phyloP scores from a whole-genome alignment of 2,113 vertebrate genomes.

The mouse (Mus musculus) region DNA sequence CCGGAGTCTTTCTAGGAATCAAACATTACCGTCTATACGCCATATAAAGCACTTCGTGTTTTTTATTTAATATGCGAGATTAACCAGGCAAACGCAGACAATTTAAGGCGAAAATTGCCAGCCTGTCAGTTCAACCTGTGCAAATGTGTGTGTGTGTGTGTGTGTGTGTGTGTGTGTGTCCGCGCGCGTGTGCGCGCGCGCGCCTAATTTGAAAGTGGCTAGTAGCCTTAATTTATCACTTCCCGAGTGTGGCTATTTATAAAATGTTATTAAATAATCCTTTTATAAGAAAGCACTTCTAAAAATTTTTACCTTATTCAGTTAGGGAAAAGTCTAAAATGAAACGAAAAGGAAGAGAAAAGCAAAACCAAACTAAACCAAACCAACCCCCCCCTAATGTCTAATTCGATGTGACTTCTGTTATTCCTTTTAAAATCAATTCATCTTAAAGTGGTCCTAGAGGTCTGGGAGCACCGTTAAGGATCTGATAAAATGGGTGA shows the following conservation, averaged over 20 bases:
- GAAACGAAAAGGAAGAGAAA: not conserved
- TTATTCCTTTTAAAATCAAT: constrained; percentile 27
- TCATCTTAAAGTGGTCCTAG: constrained; percentile 6
- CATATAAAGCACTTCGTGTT: constrained; percentile 6
- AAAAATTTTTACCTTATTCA: not conserved
- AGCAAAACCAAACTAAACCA: not conserved
- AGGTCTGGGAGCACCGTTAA: not conserved
- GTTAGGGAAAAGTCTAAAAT: not conserved
- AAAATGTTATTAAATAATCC: constrained; percentile 51
- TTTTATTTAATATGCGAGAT: constrained; percentile 15
- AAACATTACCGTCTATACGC: not conserved
- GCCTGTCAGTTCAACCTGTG: not conserved
- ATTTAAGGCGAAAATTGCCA: constrained; percentile 49
- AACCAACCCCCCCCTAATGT: too few relatives aligned
- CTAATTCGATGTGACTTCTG: not conserved
- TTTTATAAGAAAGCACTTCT: constrained; percentile 48
- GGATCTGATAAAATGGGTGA: not conserved
- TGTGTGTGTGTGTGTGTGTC: not conserved
- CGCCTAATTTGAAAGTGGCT: constrained; percentile 15
- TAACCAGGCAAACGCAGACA: constrained; percentile 32
- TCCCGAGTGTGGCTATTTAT: constrained; percentile 31
- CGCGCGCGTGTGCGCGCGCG: too few relatives aligned
- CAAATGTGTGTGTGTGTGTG: not conserved
- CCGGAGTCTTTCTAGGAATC: not conserved
- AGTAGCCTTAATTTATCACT: constrained; percentile 60